Conservation (phyloP, 2,113 vertebrate species). For the Casuarius casuarius region DNA sequence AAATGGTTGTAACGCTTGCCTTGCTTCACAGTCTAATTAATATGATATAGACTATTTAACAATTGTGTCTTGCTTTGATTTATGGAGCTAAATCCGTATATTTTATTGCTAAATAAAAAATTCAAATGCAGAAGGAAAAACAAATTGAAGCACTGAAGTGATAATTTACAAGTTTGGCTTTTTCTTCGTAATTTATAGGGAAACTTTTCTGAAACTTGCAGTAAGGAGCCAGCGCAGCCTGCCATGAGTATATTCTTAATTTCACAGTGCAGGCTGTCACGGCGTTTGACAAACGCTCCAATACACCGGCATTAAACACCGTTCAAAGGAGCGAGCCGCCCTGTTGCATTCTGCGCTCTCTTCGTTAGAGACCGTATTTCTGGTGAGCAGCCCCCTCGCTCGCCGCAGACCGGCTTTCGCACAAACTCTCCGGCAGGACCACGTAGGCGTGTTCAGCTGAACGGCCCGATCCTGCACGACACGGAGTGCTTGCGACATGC, state of each 20-base stretch:
- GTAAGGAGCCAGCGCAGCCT: background rate
- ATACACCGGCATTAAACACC: conserved; percentile 12
- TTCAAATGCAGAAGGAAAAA: background rate
- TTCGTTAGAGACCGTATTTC: background rate
- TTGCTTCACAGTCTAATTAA: conserved; percentile 71
- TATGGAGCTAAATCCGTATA: conserved; percentile 1
- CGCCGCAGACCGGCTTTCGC: background rate
- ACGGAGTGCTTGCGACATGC: fast-evolving
- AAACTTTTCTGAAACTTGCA: background rate
- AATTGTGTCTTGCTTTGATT: conserved; percentile 35
- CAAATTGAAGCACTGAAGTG: background rate
- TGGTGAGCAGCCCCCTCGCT: background rate
- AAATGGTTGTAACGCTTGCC: conserved; percentile 53
- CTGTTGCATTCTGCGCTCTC: background rate
- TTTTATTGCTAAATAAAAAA: conserved; percentile 45
- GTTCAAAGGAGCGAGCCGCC: background rate
- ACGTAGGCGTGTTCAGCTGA: no score
- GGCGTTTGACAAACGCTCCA: conserved; percentile 51
- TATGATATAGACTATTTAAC: conserved; percentile 67
- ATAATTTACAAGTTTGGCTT: background rate
- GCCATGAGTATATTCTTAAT: background rate
- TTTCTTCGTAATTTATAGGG: background rate
- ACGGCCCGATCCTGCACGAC: background rate
- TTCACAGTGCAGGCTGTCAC: conserved; percentile 33
- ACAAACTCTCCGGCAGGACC: background rate